Evolutionary conservation across 2,113 vertebrate species (phyloP), one percentile per base, ranked within the genome.

Genomic region (Bubo blakistoni): DNA sequence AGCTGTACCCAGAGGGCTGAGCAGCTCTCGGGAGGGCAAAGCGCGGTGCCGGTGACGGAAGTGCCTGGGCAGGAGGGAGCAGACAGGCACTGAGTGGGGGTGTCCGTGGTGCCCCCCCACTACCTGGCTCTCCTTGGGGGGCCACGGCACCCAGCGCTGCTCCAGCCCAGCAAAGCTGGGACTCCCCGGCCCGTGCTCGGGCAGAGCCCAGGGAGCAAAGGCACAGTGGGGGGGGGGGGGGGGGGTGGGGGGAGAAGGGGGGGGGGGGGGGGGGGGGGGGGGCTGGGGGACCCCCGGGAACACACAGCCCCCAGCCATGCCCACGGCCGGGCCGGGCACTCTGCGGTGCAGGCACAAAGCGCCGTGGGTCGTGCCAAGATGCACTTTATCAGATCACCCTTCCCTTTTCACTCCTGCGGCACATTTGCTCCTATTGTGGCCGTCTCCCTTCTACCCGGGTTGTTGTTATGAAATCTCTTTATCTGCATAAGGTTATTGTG

Each of bases 401-500:
- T 94, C 81, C 81, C 91, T 82, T 84, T 83, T 34, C 91, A 34
- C 78, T 77, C 83, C 51, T 29, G 62, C 4, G 4, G 73, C 94
- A 81, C 95, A 95, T 91, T 95, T 92, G 92, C 81, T 95, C 91
- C 85, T 49, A 57, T 88, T 94, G 77, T 80, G 83, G 87, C 62
- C 4, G 0, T 54, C 81, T 90, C 92, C 63, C 92, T 91, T 85
- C 72, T 57, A 40, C 36, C 61, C 72, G 1, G 66, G 85, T 73
- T 91, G 94, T 89, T 95, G 91, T 94, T 94, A 96, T 73, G 86
- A 95, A 95, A 96, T 95, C 95, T 96, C 93, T 98, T 97, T 97
- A 96, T 97, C 95, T 96, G 92, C 96, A 92, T 96, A 96, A 81
- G 96, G 95, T 97, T 97, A 95, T 97, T 97, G 94, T 94, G 96